These are phyloP conservation scores for Ornithoptera priamus DNA, from an alignment of 2,888 invertebrate species.

Conservation along the genomic window DNA sequence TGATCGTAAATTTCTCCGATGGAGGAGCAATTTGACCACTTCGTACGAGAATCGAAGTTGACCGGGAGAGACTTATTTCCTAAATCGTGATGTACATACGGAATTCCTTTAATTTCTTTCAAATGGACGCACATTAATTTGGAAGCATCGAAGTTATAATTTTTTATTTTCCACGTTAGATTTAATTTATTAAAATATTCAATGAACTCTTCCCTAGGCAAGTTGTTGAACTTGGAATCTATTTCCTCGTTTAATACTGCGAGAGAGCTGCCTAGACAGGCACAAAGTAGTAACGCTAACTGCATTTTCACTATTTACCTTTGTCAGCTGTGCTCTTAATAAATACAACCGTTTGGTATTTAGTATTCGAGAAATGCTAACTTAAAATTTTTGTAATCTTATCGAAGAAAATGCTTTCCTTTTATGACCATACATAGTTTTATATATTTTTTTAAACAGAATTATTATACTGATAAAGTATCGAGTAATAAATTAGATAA, in stretches of 20 bases:
- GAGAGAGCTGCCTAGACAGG: background rate
- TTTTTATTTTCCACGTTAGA: conserved; percentile 5
- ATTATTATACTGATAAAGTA: too few relatives aligned
- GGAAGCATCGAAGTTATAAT: background rate
- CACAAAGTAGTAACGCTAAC: background rate
- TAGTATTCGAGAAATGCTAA: background rate
- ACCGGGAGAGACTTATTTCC: background rate
- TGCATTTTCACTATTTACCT: background rate
- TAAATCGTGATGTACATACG: background rate
- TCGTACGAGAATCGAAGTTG: conserved; percentile 12
- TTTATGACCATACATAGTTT: too few relatives aligned
- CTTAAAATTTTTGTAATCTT: background rate
- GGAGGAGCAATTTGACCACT: conserved; percentile 82
- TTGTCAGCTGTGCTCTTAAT: background rate
- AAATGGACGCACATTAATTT: background rate
- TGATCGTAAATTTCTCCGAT: conserved; percentile 87
- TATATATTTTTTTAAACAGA: too few relatives aligned
- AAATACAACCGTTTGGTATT: background rate
- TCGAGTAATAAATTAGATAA: too few relatives aligned
- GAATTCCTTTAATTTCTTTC: background rate
- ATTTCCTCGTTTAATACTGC: conserved; percentile 6
- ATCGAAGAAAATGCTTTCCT: too few relatives aligned
- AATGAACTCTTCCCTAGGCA: conserved; percentile 7
- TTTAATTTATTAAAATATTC: conserved; percentile 11
- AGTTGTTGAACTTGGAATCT: conserved; percentile 2